Base-by-base conservation (phyloP, 2,113 vertebrate species). In the Glareola pratincola region DNA sequence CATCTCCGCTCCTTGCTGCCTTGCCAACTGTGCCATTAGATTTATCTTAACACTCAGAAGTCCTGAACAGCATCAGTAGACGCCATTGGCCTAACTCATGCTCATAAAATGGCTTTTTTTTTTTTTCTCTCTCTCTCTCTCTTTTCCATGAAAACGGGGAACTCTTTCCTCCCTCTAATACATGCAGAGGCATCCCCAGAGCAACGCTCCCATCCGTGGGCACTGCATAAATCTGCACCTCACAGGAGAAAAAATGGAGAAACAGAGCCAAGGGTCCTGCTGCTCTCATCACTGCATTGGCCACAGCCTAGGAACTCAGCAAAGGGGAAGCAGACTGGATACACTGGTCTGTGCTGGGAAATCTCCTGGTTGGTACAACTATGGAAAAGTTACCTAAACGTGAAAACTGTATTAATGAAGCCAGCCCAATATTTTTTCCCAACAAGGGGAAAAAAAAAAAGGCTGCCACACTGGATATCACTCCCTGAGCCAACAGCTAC, bases 121-220 rank as follows among this genome's bases (percentile, higher is more conserved):
- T 27, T 27, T 10, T 17, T 37, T 27, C 11, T 6, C 15, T 37
- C 27, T 27, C 7, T 17, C 27, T 27, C 11, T 6, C 15, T 37
- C 27, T 30, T 18, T 34, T 24, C 37, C 23, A 6, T 39, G 60
- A 51, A 36, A 62, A 36, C 6, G 8, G 47, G 14, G 6, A 64
- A 79, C 47, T 62, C 26, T 13, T 23, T 53, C 45, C 26, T 54
- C 14, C 14, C 29, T 66, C 34, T 21, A 26, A 50, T 6, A 12
- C 17, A 2, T 2, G 8, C 16, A 12, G 4, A 50, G 8, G 1
- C 29, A 54, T 4, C 17, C 5, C 30, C 51, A n/a, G 5, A 51
- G 19, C 14, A 47, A 57, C 26, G 14, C 32, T 17, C 21, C 32
- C 45, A 3, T 6, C 43, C 39, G 3, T 0, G 0, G 19, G 11